Evolutionary conservation across 2,797 vertebrate species (phyloP), one percentile per base, ranked within the genome.

Genomic region (Euphonia xanthogaster): DNA sequence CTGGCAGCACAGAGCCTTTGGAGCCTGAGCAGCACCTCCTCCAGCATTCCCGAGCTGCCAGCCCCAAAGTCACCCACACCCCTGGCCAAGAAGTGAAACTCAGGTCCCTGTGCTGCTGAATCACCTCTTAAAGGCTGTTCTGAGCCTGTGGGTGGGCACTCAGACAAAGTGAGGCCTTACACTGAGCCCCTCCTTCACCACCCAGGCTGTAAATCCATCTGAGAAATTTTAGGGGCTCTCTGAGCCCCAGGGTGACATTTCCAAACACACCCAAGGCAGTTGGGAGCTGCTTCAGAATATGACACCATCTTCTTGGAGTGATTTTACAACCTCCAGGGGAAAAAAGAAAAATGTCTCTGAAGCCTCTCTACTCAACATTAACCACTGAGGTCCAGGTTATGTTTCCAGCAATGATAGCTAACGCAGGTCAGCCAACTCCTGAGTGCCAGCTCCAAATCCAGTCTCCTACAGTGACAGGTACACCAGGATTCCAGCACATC

Each of bases 51-150:
- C 0, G 0, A 42, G 50, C 21, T 2, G 0, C 30, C 65, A 61
- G 75, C 70, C n/a, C 40, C 5, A 4, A 39, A 90, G 35, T 13
- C 55, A 78, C 20, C 25, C 42, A 50, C 42, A 90, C 76, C 45
- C 45, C 54, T 3, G 1, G 50, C n/a, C 55, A 48, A 24, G 39
- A 55, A 75, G 45, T 24, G 73, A 68, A 82, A 28, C 35, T 57
- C 75, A 27, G 0, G 0, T 37, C 57, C 48, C 3, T 6, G 57
- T 63, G 85, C 72, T 9, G 19, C 78, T 74, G 65, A 40, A 74
- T 50, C 82, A 68, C 61, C 73, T 65, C 61, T 83, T 90, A 91
- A 91, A 95, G 62, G 68, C 58, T 86, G 8, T 44, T 55, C n/a
- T 25, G 58, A 73, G 58, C 3, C 14, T 0, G 5, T 72, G 86